Conservation (phyloP, 2,113 vertebrate genomes). For the Desmodus rotundus region DNA sequence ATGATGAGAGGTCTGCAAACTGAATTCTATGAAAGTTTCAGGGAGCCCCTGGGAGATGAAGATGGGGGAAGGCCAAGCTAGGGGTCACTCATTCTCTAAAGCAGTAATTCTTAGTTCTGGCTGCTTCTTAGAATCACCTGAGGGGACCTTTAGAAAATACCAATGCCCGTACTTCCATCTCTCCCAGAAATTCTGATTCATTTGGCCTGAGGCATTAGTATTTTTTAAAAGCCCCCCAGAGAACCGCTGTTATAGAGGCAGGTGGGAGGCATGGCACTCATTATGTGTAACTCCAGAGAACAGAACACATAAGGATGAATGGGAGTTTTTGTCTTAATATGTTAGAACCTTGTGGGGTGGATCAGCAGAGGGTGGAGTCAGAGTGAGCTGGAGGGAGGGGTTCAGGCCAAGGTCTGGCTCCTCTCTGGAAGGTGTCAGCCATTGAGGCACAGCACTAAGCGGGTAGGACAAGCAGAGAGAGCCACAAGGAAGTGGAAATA, state of each 20-base stretch:
- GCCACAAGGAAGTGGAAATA: constrained; percentile 52
- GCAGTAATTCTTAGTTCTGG: neutral
- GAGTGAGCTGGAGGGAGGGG: neutral
- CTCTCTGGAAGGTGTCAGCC: neutral
- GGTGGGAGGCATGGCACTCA: neutral
- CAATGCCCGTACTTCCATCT: neutral
- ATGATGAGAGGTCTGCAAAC: neutral
- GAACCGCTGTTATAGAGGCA: neutral
- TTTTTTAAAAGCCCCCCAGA: neutral
- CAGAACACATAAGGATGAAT: neutral
- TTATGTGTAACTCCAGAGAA: neutral
- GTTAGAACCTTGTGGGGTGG: neutral
- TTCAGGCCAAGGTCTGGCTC: neutral
- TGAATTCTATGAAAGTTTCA: neutral
- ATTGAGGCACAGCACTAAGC: neutral
- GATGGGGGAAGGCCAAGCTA: neutral
- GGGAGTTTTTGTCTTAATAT: neutral
- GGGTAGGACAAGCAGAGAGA: neutral
- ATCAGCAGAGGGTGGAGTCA: neutral
- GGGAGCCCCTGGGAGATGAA: neutral
- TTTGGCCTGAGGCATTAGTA: neutral
- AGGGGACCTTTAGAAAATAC: neutral
- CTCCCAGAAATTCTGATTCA: neutral
- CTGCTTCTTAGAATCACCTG: neutral
- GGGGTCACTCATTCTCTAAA: neutral